Evolutionary conservation across 2,888 invertebrate species (phyloP), one percentile per base, ranked within the genome.

Genomic region (Acronicta alni): DNA sequence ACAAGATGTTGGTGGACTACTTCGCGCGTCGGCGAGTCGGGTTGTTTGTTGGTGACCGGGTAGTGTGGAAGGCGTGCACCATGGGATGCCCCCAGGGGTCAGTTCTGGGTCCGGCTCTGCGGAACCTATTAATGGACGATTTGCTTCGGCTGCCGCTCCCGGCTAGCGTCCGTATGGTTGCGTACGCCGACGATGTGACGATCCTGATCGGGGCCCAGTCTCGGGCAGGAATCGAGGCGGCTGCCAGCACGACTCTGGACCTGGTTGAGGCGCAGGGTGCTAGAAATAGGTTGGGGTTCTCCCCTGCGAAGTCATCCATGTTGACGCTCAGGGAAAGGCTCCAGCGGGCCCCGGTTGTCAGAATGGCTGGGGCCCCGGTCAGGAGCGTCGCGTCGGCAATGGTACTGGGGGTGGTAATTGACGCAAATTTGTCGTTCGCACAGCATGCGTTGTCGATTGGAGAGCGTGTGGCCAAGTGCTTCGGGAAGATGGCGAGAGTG

Each of bases 171-270:
- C 10, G 42, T 3, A 8, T 66, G 8, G 18, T 72, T 0, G 76
- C 79, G 0, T 78, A 75, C 35, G 78, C 77, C 0, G 76, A 81
- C 9, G 76, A 79, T 20, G 58, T 77, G 1, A 69, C 72, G 0
- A 1, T 79, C 0, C 6, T 76, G 8, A 51, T 81, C 3, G 68
- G 68, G 63, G 56, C 70, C 0, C 18, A 30, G 2, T 67, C 69
- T 1, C 16, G 75, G 0, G 65, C 65, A 9, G 54, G 20, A 14
- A 65, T 79, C 0, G 72, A 72, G 41, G 10, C 35, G 0, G 62
- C 49, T 0, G 57, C 74, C 1, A 15, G 1, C 0, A 7, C 26
- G 44, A 4, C 16, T 30, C 43, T 49, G 0, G 41, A 68, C 9
- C 9, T 5, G 23, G n/a, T 38, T 1, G 37, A 61, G 8, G 64